Evolutionary conservation across 2,797 vertebrate species (phyloP), one percentile per base, ranked within the genome.

Genomic region (Takifugu rubripes): DNA sequence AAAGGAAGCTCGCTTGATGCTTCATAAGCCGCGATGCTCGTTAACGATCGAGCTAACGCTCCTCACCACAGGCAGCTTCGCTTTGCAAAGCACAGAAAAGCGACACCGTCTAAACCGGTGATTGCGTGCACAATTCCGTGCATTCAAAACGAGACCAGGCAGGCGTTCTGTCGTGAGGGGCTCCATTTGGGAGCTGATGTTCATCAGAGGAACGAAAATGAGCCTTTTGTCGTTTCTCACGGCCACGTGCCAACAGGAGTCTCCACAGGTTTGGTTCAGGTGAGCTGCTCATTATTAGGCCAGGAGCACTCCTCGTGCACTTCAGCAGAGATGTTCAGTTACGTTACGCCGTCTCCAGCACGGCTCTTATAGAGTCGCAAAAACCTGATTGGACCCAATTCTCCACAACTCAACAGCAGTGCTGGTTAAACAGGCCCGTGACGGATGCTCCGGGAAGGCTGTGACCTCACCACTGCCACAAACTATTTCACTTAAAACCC

Each of bases 11-110:
- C 56, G 68, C 83, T 86, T 86, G 81, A 84, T 84, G 77, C 21
- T 62, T 75, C 81, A 87, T 70, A 70, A 87, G 70, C 64, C 54
- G 61, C 11, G 3, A 68, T 56, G 63, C 61, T 85, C 86, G 87
- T 83, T 80, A 86, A 85, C 74, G 69, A 64, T 75, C 55, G 43
- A 44, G 64, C 31, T 11, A 40, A 17, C 77, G 69, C 67, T 64
- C 60, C 74, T 63, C 49, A 61, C 79, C 71, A 64, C 25, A 1
- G 72, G 78, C 68, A 64, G 49, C 52, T 61, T 64, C 47, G 55
- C 3, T 79, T 83, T 77, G 77, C 74, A 68, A 83, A 81, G 81
- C 75, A 78, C 24, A 67, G 59, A 71, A 75, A 70, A 50, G 66
- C 65, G 40, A 58, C 68, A 64, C 49, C 0, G 33, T 79, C 61